Conservation (phyloP, 2,113 vertebrate species). For the Tympanuchus pallidicinctus region DNA sequence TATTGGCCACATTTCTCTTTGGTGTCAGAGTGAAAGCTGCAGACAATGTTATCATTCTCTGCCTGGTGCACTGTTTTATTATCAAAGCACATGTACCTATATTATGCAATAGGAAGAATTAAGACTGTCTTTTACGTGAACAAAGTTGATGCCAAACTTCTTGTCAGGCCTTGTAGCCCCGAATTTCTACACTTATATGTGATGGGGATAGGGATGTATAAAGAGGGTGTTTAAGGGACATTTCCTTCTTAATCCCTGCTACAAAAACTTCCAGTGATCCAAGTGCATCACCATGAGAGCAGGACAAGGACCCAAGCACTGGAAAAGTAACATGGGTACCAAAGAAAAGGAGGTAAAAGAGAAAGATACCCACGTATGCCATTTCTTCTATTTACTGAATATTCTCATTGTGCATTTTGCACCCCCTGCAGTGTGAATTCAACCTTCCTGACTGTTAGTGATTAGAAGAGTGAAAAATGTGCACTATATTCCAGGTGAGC, state of each 20-base stretch:
- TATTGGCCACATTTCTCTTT: slow-evolving; percentile 17
- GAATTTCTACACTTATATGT: background rate
- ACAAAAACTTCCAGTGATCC: background rate
- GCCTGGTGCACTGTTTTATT: background rate
- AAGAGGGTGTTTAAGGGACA: background rate
- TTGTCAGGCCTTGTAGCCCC: background rate
- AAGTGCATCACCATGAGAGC: background rate
- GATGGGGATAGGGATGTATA: background rate
- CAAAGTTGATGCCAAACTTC: slow-evolving; percentile 38
- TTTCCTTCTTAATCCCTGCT: background rate
- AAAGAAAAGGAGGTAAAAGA: background rate
- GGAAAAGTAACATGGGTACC: background rate
- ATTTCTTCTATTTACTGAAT: background rate
- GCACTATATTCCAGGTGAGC: background rate
- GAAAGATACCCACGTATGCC: background rate
- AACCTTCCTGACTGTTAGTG: background rate
- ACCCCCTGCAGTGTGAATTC: background rate
- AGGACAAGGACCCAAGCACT: background rate
- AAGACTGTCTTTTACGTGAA: slow-evolving; percentile 6
- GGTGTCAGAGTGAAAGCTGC: slow-evolving; percentile 34
- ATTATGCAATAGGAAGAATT: slow-evolving; percentile 49
- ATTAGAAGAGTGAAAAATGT: background rate
- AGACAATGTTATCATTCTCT: slow-evolving; percentile 27
- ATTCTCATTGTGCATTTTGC: background rate
- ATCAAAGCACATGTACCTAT: slow-evolving; percentile 29